phyloP scores from a whole-genome alignment of 2,888 invertebrate genomes.

The Trissolcus brochymenae region DNA sequence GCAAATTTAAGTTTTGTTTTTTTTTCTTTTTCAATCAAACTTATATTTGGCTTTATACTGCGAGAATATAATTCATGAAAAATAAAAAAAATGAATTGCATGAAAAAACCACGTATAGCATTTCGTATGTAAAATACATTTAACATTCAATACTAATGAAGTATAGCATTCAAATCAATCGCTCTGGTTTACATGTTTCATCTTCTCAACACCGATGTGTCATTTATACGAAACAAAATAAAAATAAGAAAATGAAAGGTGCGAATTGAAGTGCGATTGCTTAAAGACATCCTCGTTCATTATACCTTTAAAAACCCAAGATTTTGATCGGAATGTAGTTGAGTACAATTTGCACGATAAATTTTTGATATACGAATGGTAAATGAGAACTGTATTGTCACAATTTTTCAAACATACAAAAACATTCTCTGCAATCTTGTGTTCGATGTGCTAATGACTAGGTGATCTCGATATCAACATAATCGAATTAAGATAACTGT shows the following conservation, averaged over 20 bases:
- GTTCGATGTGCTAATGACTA: too few relatives aligned
- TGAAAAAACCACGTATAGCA: constrained; percentile 43
- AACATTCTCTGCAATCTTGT: too few relatives aligned
- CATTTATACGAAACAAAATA: too few relatives aligned
- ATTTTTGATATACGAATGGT: too few relatives aligned
- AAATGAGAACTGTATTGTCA: too few relatives aligned
- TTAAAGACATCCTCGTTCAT: constrained; percentile 1
- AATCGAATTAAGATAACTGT: too few relatives aligned
- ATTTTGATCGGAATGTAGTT: constrained; percentile 6
- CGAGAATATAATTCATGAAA: constrained; percentile 44
- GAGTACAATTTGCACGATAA: too few relatives aligned
- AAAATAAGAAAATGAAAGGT: too few relatives aligned
- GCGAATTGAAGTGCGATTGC: background rate
- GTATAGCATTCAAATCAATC: constrained; percentile 41
- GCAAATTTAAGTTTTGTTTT: background rate
- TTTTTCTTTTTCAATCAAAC: too few relatives aligned
- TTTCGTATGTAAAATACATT: constrained; percentile 51
- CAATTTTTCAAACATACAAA: too few relatives aligned
- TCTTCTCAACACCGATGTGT: too few relatives aligned
- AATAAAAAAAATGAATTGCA: constrained; percentile 38
- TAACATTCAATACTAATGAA: constrained; percentile 40
- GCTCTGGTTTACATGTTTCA: background rate
- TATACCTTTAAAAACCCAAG: background rate
- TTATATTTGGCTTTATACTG: constrained; percentile 5
- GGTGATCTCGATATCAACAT: too few relatives aligned